These are phyloP conservation scores for Myiotriccus ornatus DNA, from an alignment of 2,797 vertebrate genomes.

Conservation along the genomic window DNA sequence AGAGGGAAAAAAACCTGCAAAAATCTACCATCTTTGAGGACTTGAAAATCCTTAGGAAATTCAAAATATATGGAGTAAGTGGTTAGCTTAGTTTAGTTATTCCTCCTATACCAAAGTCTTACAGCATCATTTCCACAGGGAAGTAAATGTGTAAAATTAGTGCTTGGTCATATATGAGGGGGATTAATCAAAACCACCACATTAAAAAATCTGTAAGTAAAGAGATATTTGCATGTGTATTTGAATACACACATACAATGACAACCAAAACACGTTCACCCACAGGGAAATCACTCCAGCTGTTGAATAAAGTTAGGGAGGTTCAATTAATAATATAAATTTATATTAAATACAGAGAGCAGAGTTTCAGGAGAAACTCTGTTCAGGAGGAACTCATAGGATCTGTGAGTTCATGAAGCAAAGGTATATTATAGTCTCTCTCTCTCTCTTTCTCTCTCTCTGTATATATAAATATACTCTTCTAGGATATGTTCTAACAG, in stretches of 20 bases:
- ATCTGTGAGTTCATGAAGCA: neutral
- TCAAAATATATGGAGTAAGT: neutral
- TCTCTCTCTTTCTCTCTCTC: too few relatives aligned
- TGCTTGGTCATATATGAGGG: neutral
- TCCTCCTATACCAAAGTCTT: neutral
- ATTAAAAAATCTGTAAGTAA: neutral
- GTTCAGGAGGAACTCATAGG: neutral
- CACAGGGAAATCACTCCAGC: neutral
- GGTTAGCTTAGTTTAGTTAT: neutral
- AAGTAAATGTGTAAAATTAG: neutral
- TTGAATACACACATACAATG: neutral
- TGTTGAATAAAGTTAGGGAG: neutral
- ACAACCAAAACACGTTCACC: neutral
- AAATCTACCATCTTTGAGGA: neutral
- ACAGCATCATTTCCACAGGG: neutral
- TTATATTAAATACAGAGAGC: neutral
- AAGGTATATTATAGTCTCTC: neutral
- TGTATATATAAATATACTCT: too few relatives aligned
- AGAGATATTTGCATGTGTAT: neutral
- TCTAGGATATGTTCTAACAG: neutral
- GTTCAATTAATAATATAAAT: neutral
- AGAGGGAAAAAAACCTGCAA: neutral
- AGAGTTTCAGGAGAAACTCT: neutral
- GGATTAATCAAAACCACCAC: rapidly evolving
- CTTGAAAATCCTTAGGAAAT: neutral